A percentile compares a stretch with the other conserved stretches of the same genome.
Evolutionary conservation across 2,888 invertebrate species (phyloP).

Genomic region (Caenorhabditis sp.): DNA sequence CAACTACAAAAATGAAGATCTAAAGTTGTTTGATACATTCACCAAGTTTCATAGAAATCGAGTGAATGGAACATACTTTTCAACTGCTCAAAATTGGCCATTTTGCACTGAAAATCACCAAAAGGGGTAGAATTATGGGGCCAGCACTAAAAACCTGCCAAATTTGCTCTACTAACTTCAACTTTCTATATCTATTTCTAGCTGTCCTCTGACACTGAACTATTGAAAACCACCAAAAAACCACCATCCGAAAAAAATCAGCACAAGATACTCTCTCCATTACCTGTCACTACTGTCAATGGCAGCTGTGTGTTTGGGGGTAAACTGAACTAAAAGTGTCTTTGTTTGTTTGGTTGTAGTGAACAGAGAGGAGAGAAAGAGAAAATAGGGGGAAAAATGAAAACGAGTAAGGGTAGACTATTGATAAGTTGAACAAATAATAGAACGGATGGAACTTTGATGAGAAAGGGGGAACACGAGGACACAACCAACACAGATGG

Average conservation of each 20-base stretch:
- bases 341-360: not conserved
- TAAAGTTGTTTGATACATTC: no score
- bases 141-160: not conserved
- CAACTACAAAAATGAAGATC: no score
- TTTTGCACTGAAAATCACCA: no score
- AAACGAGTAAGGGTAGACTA: not conserved
- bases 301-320: not conserved
- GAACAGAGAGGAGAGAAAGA: not conserved
- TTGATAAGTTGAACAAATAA: constrained; percentile 11
- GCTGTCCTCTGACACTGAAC: constrained; percentile 15
- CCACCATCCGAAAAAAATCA: not conserved
- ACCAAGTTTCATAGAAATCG: no score
- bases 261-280: no score
- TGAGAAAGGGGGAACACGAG: not conserved
- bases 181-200: not conserved
- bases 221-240: constrained; percentile 3
- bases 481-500: no score
- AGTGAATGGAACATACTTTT: no score
- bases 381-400: no score
- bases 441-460: not conserved
- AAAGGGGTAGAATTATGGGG: no score
- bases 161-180: not conserved
- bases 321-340: constrained; percentile 19
- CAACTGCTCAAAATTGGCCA: no score
- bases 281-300: not conserved